Evolutionary conservation across 2,888 invertebrate genomes (phyloP), one percentile per base, ranked within the genome.

Genomic region (Linyphia triangularis): DNA sequence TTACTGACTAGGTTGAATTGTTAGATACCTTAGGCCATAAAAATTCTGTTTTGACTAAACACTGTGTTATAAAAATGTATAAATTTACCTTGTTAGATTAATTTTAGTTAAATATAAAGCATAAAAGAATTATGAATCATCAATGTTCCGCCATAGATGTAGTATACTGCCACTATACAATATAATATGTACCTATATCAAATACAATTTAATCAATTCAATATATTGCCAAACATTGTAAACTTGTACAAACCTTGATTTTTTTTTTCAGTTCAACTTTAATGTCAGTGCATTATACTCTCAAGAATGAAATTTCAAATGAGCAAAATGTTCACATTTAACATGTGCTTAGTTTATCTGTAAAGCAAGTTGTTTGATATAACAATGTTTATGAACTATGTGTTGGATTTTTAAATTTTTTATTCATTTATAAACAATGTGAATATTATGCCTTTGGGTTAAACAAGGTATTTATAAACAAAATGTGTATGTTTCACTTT

Each of bases 261-360:
- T 51, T 57, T 61, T 26, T 37, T 77, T 77, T 37, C 75, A 77
- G 75, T 37, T 63, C 61, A 26, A 37, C 61, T 37, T 61, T 61
- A 9, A 77, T 77, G 22, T 16, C 40, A 6, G 19, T 77, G 13
- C 37, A 37, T 63, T 77, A 77, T 24, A 61, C 16, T 61, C 40
- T 77, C 22, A 77, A 77, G 3, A 30, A 24, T 9, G 9, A n/a
- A 13, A 40, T 33, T 33, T 37, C 59, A 24, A 26, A 77, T 24
- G 61, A 77, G 33, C 24, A 37, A 40, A 37, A 16, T 5, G 26
- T 37, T 16, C 24, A 10, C 16, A 16, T 22, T 37, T 77, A 61
- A 63, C 61, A 16, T 26, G n/a, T 51, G 51, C n/a, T 33, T 33
- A 33, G n/a, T 9, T 33, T 33, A 33, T 33, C 9, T 33, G 33